phyloP scores from a whole-genome alignment of 2,113 vertebrate genomes.

The Callopanchax toddi region DNA sequence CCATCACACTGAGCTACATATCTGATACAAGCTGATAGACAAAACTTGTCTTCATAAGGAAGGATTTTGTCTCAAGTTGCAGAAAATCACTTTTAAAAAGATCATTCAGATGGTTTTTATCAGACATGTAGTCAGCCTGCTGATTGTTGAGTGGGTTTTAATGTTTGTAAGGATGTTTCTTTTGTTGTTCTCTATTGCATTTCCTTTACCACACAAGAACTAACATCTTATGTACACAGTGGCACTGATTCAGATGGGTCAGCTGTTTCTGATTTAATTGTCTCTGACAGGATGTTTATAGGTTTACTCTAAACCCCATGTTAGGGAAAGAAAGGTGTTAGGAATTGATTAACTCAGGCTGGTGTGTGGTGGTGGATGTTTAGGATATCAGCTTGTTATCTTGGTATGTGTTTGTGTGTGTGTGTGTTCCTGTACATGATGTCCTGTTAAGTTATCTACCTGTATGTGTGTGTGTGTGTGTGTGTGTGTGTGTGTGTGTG shows the following conservation, averaged over 20 bases:
- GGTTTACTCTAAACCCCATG: not conserved
- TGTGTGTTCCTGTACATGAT: constrained; percentile 11
- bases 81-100: not conserved
- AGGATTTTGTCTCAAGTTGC: too few relatives aligned
- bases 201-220: not conserved
- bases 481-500: constrained; percentile 1
- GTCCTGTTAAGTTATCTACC: constrained; percentile 2
- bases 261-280: constrained; percentile 19
- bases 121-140: not conserved
- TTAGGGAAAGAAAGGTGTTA: not conserved
- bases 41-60: too few relatives aligned
- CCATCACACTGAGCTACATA: too few relatives aligned
- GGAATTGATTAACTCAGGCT: constrained; percentile 25
- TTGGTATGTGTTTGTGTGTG: constrained; percentile 39
- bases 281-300: constrained; percentile 5
- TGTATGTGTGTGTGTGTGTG: constrained; percentile 17
- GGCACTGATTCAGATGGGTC: not conserved
- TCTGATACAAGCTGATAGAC: too few relatives aligned
- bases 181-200: not conserved
- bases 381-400: constrained; percentile 26
- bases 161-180: not conserved
- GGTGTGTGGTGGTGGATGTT: constrained; percentile 56
- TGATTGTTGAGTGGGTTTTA: constrained; percentile 14
- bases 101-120: not conserved
- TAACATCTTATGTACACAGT: not conserved